A percentile compares a stretch with the other conserved stretches of the same genome.
Conservation (phyloP, 1,140 invertebrate genomes). For the Neoseiulus cucumeris region DNA sequence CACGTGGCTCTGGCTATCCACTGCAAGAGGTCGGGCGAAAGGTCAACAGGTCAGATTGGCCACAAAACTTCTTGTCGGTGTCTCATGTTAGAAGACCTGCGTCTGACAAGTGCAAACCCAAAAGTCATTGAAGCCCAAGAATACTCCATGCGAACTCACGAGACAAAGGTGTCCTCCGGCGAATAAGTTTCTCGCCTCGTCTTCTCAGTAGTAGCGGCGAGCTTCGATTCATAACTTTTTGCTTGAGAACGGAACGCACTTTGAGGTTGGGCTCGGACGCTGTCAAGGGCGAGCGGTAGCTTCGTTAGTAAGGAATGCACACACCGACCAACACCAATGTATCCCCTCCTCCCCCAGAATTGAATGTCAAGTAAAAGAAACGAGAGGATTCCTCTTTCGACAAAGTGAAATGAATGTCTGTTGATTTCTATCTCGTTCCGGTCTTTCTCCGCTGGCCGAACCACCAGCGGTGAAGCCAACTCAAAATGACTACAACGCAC, state of each 20-base stretch:
- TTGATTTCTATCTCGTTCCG: no score
- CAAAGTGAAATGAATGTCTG: no score
- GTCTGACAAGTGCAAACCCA: no score
- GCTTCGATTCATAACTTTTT: slow-evolving; percentile 69
- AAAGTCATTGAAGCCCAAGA: background rate
- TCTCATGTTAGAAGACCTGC: background rate
- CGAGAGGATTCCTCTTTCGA: no score
- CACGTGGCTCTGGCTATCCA: background rate
- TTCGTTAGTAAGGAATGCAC: no score
- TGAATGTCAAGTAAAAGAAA: no score
- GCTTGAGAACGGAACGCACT: slow-evolving; percentile 64
- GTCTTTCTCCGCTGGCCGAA: no score
- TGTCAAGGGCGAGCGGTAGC: slow-evolving; percentile 32
- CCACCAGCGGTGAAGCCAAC: no score
- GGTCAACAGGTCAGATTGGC: background rate
- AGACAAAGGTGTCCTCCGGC: background rate
- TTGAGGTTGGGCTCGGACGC: slow-evolving; percentile 95
- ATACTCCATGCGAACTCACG: background rate
- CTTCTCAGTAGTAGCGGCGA: slow-evolving; percentile 63
- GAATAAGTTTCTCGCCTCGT: slow-evolving; percentile 39
- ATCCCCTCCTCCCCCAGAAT: no score
- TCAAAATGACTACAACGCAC: no score
- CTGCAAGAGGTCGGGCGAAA: background rate
- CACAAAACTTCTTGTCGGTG: background rate
- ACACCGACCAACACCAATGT: no score